phyloP scores from a whole-genome alignment of 2,888 invertebrate genomes.

The Drosophila fulvimacula region DNA sequence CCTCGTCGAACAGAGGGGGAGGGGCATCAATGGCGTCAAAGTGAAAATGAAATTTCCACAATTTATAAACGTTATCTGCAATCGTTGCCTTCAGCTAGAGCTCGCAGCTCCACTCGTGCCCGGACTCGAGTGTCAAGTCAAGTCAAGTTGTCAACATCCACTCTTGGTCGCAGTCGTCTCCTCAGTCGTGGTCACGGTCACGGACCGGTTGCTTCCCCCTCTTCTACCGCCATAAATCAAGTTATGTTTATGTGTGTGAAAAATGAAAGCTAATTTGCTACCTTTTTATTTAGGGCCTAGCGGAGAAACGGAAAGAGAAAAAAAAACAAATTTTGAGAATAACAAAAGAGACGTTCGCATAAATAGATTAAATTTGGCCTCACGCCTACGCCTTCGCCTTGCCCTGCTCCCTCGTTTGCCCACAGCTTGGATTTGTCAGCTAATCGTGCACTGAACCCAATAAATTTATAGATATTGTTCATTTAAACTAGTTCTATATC shows the following conservation, averaged over 20 bases:
- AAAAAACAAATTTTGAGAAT: conserved; percentile 18
- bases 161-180: conserved; percentile 8
- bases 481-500: conserved; percentile 1
- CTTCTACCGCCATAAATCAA: conserved; percentile 68
- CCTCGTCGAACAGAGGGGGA: background rate
- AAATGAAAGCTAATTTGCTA: conserved; percentile 80
- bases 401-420: background rate
- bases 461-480: background rate
- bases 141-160: conserved; percentile 70
- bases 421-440: conserved; percentile 8
- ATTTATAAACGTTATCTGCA: conserved; percentile 76
- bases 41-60: conserved; percentile 76
- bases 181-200: conserved; percentile 35
- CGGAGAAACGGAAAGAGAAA: conserved; percentile 18
- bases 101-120: conserved; percentile 7
- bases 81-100: conserved; percentile 41
- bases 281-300: conserved; percentile 65
- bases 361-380: conserved; percentile 51
- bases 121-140: conserved; percentile 11
- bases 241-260: conserved; percentile 76
- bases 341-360: conserved; percentile 56
- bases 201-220: conserved; percentile 8
- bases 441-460: conserved; percentile 44
- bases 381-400: background rate
- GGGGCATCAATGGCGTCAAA: conserved; percentile 47